Base-by-base conservation (phyloP, 2,888 invertebrate genomes). In the Pedicia rivosa region DNA sequence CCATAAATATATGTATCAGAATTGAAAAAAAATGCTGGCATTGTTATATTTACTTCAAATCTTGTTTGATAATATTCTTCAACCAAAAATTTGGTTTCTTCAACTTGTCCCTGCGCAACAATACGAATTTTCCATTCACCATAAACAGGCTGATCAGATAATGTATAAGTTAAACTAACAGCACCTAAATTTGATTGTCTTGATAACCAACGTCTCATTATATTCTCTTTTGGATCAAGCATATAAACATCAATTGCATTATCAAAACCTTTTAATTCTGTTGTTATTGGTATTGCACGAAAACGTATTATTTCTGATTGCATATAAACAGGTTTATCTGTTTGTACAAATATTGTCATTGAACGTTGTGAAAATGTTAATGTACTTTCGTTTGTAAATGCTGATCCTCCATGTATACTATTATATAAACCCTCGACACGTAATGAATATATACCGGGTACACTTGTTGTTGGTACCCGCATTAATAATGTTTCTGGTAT, bases 41-140 rank as follows among this genome's bases (percentile, higher is more conserved):
- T 90, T 0, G 90, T 91, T 0, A 95, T 90, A 59, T 94, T 94
- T 28, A 78, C 78, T 67, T 94, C 92, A 55, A 86, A 92, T 47
- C 91, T 69, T 1, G 91, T 90, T 59, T 90, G 90, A 59, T 91
- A 92, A 62, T 91, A 94, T 64, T 94, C 92, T 56, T 92, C 90
- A 1, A 95, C 91, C 6, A 76, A 59, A 61, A 92, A 92, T 37
- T 72, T 71, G 26, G 82, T 72, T 55, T 87, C 83, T 60, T 94
- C 91, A 2, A 77, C 64, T 58, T 91, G 90, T 0, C 86, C 84
- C 53, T 87, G 81, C 0, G 91, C 92, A 45, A 83, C 73, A 1
- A 94, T 81, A 43, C 80, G 72, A 45, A 95, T 79, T 30, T 73
- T 77, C 94, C 94, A 95, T 53, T 84, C 80, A 6, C 94, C 95